Evolutionary conservation across 2,113 vertebrate species (phyloP).

Genomic region (Harpagus bidentatus): DNA sequence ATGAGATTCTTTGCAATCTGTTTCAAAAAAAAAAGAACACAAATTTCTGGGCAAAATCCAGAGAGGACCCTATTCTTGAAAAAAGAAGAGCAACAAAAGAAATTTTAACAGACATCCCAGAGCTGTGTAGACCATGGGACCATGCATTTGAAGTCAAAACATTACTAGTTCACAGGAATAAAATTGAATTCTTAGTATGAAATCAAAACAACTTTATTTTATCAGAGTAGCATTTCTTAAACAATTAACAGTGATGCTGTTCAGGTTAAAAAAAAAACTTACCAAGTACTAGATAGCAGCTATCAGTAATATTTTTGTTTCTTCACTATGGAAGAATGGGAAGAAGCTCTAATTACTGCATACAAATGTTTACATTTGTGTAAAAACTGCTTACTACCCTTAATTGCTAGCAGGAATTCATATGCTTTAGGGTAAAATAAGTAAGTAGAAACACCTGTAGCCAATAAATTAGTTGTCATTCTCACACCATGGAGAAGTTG

Average conservation of each 20-base stretch:
- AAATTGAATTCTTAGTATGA: background rate
- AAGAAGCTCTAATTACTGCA: slow-evolving; percentile 16
- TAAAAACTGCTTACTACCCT: background rate
- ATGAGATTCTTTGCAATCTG: background rate
- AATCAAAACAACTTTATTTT: background rate
- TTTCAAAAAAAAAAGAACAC: background rate
- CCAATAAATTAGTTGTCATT: background rate
- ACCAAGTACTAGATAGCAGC: background rate
- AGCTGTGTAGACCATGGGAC: background rate
- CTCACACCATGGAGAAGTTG: background rate
- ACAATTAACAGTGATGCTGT: background rate
- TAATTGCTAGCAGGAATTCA: background rate
- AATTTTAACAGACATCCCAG: background rate
- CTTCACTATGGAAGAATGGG: background rate
- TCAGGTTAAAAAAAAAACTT: background rate
- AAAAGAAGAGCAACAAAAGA: background rate
- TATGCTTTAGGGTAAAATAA: slow-evolving; percentile 15
- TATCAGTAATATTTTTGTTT: background rate
- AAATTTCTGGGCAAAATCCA: background rate
- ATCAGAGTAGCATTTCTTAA: background rate
- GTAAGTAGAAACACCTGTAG: slow-evolving; percentile 29
- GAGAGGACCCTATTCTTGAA: background rate
- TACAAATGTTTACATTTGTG: slow-evolving; percentile 1
- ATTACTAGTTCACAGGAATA: background rate
- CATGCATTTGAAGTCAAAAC: background rate